Evolutionary conservation across 2,797 vertebrate genomes (phyloP).

Genomic region (Thunnus albacares): DNA sequence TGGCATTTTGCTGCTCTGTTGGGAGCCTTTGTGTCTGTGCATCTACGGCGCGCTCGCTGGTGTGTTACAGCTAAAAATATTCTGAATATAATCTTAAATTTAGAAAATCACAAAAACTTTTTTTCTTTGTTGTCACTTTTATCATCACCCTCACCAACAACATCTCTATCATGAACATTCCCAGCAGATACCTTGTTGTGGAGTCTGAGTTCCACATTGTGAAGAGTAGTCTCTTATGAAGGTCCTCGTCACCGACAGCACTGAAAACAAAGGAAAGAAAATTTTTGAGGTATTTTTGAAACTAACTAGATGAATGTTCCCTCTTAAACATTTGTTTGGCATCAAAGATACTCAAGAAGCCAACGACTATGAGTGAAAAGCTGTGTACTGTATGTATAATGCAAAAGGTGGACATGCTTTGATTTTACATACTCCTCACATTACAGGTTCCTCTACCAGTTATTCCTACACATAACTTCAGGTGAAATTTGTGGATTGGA

Average conservation of each 20-base stretch:
- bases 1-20: slow-evolving; percentile 18
- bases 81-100: slow-evolving; percentile 12
- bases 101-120: background rate
- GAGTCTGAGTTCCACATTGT: slow-evolving; percentile 89
- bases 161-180: background rate
- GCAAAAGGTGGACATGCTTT: background rate
- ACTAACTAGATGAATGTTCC: background rate
- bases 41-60: too few relatives aligned
- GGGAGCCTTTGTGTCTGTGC: slow-evolving; percentile 12
- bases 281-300: background rate
- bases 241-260: slow-evolving; percentile 76
- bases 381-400: background rate
- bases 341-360: background rate
- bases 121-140: background rate
- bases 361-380: background rate
- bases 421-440: background rate
- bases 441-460: background rate
- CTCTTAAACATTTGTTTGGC: background rate
- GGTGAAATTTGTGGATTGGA: background rate
- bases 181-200: slow-evolving; percentile 83
- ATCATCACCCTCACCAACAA: background rate
- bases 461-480: background rate
- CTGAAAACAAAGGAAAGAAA: slow-evolving; percentile 58
- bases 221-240: slow-evolving; percentile 90
- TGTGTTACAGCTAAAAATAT: slow-evolving; percentile 17